Percentiles rank a stretch among this genome's conserved stretches.
Conservation (phyloP, 2,797 vertebrate species). For the Sandelia bainsii region DNA sequence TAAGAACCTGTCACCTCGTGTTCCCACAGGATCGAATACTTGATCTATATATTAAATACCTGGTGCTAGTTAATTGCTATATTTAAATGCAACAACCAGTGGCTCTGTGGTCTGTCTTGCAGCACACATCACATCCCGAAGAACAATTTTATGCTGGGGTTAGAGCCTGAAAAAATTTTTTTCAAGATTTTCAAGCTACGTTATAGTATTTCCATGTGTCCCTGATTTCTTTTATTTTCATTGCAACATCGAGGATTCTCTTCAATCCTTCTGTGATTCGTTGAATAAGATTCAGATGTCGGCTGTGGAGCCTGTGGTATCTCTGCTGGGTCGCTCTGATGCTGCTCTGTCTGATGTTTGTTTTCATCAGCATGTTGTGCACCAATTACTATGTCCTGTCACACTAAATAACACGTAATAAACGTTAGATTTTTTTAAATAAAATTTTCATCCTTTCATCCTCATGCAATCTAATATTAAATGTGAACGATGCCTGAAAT, state of each 20-base stretch:
- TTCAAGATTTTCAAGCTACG: no score
- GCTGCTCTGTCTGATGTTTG: neutral
- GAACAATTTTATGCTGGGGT: neutral
- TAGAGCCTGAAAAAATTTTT: no score
- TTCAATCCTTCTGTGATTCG: no score
- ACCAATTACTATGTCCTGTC: neutral
- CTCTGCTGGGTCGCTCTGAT: neutral
- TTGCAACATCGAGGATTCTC: no score
- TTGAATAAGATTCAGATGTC: no score
- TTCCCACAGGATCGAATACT: slow-evolving; percentile 19
- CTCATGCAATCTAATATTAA: neutral
- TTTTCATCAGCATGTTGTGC: neutral
- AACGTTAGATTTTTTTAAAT: neutral
- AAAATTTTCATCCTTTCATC: neutral
- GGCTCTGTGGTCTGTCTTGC: neutral
- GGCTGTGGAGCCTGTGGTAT: no score
- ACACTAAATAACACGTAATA: neutral
- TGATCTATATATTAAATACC: neutral
- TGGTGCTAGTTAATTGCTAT: neutral
- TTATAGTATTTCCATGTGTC: no score
- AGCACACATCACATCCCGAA: neutral
- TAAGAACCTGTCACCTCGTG: neutral
- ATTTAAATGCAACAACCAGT: neutral
- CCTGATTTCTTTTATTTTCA: no score
- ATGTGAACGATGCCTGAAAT: neutral